Percentiles rank a stretch among this genome's conserved stretches.
Conservation (phyloP, 2,888 invertebrate species). For the Scrobipalpa costella region DNA sequence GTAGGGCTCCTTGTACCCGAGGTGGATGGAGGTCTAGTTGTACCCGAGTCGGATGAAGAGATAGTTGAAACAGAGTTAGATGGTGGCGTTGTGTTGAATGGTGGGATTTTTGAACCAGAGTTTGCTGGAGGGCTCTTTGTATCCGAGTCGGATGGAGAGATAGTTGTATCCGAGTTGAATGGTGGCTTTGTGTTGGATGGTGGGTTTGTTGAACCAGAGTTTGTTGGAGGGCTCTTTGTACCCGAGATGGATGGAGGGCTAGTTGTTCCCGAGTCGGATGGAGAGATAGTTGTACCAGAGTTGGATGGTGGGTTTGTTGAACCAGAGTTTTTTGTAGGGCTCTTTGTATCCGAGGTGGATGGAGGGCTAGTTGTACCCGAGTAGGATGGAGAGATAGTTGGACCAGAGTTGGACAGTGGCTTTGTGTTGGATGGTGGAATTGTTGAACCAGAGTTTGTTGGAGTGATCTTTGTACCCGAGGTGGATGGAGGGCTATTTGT, state of each 20-base stretch:
- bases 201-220: not conserved
- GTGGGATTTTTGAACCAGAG: not conserved
- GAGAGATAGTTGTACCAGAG: not conserved
- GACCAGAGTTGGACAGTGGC: not conserved
- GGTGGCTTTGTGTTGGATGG: not conserved
- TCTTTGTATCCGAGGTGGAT: not conserved
- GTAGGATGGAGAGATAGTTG: not conserved
- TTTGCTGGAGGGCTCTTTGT: not conserved
- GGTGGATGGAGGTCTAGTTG: not conserved
- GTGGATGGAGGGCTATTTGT: not conserved
- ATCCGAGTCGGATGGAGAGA: not conserved
- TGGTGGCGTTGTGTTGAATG: not conserved
- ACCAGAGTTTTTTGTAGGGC: not conserved
- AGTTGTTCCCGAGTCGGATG: not conserved
- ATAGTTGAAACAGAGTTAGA: not conserved
- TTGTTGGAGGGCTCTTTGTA: not conserved
- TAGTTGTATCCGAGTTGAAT: not conserved
- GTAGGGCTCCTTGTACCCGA: no score
- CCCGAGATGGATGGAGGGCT: not conserved
- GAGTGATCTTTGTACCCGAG: not conserved
- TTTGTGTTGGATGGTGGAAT: not conserved
- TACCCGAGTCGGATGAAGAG: not conserved
- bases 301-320: not conserved
- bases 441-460: not conserved
- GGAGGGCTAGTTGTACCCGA: not conserved